These are phyloP conservation scores for Nyctibius bracteatus DNA, from an alignment of 2,113 vertebrate genomes.

Conservation along the genomic window DNA sequence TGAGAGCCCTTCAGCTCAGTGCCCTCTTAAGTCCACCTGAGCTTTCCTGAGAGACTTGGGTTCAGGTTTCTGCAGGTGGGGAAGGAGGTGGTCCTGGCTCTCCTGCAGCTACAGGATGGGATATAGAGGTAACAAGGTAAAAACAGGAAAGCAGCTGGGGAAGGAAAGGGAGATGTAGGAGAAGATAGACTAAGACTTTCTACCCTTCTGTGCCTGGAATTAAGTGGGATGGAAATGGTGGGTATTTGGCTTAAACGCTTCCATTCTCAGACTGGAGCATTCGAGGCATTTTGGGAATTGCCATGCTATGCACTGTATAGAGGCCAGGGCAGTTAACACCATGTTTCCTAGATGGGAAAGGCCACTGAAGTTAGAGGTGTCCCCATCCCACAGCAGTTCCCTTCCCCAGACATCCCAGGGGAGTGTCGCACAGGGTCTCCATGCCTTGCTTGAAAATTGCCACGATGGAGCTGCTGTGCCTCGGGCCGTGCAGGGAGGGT, in stretches of 20 bases:
- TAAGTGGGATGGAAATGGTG: neutral
- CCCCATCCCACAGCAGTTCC: neutral
- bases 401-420: fast-evolving
- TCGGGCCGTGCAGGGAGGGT: neutral
- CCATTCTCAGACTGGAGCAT: neutral
- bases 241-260: neutral
- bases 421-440: neutral
- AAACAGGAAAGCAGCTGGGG: neutral
- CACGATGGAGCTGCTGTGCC: neutral
- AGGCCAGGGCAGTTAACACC: neutral
- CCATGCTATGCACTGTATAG: neutral
- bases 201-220: neutral
- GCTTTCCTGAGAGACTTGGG: neutral
- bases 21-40: neutral
- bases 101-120: neutral
- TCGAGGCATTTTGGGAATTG: neutral
- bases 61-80: neutral
- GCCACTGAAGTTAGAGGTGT: neutral
- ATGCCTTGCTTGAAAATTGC: fast-evolving
- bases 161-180: neutral
- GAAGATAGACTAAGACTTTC: fast-evolving
- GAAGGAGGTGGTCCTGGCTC: neutral
- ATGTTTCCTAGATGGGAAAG: neutral
- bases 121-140: neutral
- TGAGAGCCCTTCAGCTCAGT: neutral